Evolutionary conservation across 2,888 invertebrate genomes (phyloP), one percentile per base, ranked within the genome.

Genomic region (Melieria picta): DNA sequence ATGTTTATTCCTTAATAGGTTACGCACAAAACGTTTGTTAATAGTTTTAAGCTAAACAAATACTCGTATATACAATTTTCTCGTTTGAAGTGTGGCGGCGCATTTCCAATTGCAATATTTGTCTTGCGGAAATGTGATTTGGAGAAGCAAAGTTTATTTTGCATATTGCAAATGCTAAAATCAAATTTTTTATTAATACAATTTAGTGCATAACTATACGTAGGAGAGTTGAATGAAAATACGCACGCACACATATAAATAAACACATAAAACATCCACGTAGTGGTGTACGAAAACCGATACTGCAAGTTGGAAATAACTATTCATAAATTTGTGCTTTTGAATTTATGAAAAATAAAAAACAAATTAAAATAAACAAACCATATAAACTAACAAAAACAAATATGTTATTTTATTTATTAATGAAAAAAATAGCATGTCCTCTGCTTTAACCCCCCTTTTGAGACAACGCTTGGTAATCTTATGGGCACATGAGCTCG

Each of bases 91-190:
- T 30, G 30, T 30, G 30, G 30, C 30, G 30, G 30, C 30, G 30
- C 30, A 30, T 30, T 30, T 30, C 30, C 30, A 30, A 30, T 30
- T 2, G 30, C 30, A 30, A 30, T 30, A 30, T 30, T 30, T 30
- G 30, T 30, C 30, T 30, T 30, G 30, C 30, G 30, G 30, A 30
- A 30, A 30, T 30, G 30, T 30, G 30, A 30, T 30, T 30, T 30
- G 30, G 30, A 30, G 30, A 30, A 30, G 57, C 66, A 66, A 57
- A 42, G 52, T 61, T 61, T 68, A 61, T 68, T 68, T 68, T 68
- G 61, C 68, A 68, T 68, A 68, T 68, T 68, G 68, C 68, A 68
- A 68, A 62, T 68, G 30, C 42, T 43, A 47, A 56, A 30, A 13
- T 16, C 43, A 55, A 65, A 7, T 11, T 47, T 5, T 45, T 47